Evolutionary conservation across 2,113 vertebrate species (phyloP).

Genomic region (Pipra filicauda): DNA sequence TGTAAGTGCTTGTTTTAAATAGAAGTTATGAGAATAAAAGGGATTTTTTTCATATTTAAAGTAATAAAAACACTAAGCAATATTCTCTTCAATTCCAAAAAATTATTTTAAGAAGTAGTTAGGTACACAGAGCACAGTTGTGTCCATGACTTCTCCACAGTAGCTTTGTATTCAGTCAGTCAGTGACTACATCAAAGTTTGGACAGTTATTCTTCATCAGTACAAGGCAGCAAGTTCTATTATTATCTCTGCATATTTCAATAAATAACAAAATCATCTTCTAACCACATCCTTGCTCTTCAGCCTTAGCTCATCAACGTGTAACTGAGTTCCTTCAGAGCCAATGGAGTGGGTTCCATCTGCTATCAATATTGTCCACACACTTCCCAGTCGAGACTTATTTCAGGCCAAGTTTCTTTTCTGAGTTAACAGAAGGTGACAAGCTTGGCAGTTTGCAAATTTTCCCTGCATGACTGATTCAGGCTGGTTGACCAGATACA

Average conservation of each 20-base stretch:
- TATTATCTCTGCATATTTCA: neutral
- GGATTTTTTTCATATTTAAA: neutral
- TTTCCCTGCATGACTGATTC: conserved; percentile 76
- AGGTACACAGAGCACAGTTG: neutral
- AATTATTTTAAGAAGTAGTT: neutral
- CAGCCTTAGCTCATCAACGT: neutral
- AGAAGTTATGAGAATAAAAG: neutral
- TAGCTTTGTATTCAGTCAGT: neutral
- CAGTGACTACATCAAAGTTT: neutral
- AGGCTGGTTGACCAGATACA: conserved; percentile 72
- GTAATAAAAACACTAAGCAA: neutral
- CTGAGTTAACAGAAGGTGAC: conserved; percentile 82
- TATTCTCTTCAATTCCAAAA: neutral
- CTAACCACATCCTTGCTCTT: neutral
- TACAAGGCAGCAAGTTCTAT: neutral
- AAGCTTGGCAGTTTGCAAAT: conserved; percentile 74
- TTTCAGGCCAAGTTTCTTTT: conserved; percentile 66
- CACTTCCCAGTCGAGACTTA: conserved; percentile 52
- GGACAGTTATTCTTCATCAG: neutral
- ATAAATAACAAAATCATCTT: neutral
- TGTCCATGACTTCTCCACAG: neutral
- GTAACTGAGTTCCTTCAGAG: neutral
- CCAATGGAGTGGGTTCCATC: conserved; percentile 35
- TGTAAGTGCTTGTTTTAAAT: neutral
- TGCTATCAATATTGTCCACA: conserved; percentile 63